Conservation (phyloP, 2,797 vertebrate genomes). For the Scomberomorus guttatus region DNA sequence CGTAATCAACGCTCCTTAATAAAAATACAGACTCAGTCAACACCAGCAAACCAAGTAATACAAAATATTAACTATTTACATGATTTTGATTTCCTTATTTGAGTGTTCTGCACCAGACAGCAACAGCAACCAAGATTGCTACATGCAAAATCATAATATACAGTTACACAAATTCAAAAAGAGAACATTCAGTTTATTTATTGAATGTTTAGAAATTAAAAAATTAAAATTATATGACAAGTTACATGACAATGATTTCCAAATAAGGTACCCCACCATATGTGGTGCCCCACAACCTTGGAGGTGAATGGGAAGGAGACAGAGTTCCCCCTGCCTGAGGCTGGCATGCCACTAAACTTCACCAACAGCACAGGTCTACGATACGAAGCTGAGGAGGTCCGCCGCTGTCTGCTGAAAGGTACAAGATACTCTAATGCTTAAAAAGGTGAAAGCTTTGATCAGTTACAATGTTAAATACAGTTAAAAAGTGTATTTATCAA, state of each 20-base stretch:
- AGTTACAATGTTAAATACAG: no score
- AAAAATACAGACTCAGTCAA: neutral
- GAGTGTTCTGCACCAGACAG: no score
- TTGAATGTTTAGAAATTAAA: no score
- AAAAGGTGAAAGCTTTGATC: neutral
- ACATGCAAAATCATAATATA: no score
- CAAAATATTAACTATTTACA: neutral
- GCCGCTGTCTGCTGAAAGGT: constrained; percentile 75
- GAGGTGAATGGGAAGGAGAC: constrained; percentile 60
- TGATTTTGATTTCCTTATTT: neutral
- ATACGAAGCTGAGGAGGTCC: constrained; percentile 83
- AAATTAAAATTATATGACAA: no score
- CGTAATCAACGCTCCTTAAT: neutral
- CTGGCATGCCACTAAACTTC: constrained; percentile 66
- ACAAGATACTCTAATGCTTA: neutral
- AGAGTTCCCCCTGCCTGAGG: constrained; percentile 52
- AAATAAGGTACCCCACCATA: constrained; percentile 52
- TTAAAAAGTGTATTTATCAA: neutral
- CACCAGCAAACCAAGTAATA: neutral
- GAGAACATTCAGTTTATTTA: no score
- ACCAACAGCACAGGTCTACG: constrained; percentile 69
- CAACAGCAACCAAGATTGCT: no score
- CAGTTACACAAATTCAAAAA: no score
- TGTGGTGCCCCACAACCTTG: constrained; percentile 72
- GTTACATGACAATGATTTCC: neutral